Conservation (phyloP, 2,113 vertebrate species). For the Circaetus gallicus region DNA sequence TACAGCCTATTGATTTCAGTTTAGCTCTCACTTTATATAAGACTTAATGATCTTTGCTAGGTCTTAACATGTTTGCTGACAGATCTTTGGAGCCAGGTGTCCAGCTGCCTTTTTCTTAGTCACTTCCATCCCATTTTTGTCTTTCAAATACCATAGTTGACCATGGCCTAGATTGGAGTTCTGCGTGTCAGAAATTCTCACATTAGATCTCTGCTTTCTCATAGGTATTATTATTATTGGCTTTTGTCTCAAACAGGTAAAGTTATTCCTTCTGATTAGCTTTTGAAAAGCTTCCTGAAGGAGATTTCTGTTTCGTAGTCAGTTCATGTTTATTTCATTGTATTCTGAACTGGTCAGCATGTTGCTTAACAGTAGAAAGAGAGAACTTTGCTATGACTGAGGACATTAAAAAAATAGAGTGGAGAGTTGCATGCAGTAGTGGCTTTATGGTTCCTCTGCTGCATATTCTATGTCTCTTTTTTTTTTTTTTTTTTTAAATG, state of each 20-base stretch:
- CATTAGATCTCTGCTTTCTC: neutral
- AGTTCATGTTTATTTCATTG: neutral
- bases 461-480: neutral
- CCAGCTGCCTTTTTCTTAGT: neutral
- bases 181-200: neutral
- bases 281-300: neutral
- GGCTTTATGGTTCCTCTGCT: neutral
- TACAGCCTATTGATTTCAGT: neutral
- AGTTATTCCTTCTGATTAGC: neutral
- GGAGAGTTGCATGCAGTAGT: neutral
- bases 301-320: neutral
- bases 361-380: neutral
- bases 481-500: neutral
- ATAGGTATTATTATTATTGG: neutral
- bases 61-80: neutral
- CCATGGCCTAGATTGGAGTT: neutral
- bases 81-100: neutral
- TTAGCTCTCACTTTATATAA: neutral
- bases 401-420: neutral
- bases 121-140: neutral
- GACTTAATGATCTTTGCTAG: neutral
- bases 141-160: neutral
- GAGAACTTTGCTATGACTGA: neutral
- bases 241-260: neutral
- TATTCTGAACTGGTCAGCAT: neutral